Base-by-base conservation (phyloP, 2,888 invertebrate species). In the Calliopum simillimum region DNA sequence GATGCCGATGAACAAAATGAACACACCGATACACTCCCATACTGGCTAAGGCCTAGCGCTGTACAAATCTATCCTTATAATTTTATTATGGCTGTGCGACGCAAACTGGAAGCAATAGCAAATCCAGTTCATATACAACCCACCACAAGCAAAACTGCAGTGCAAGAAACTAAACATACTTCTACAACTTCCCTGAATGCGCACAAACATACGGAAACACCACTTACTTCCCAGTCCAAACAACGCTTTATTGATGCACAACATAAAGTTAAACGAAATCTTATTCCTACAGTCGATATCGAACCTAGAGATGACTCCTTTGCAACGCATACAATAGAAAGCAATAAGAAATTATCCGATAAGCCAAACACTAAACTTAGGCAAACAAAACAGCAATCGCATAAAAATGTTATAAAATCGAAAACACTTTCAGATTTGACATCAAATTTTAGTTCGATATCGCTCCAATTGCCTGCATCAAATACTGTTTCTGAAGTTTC, bases 51-150 rank as follows among this genome's bases (percentile, higher is more conserved):
- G 72, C 82, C 84, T 4, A 80, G 83, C 2, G 73, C 86, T 13
- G 81, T 87, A 5, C 82, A 87, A 75, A 86, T 88, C 6, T 88
- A 88, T 85, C 90, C 90, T 16, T 89, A 89, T 75, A 90, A 90
- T 77, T 90, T 91, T 77, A 89, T 90, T 55, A 88, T 87, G 78
- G 90, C 89, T 58, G 89, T 89, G 11, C 88, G 89, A 75, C 85
- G 88, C 72, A 91, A 92, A 77, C 80, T 90, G 11, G 83, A 84
- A 73, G 78, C 81, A 5, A 78, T 82, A 41, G 76, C 81, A 3
- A 76, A 80, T 65, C 79, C 21, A 46, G 55, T 21, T 46, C 72
- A 6, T 41, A 33, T 33, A 33, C n/a, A 47, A 65, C 51, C 16
- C 6, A 46, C 23, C 8, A 63, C 62, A 23, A 66, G 58, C 14